Evolutionary conservation across 2,797 vertebrate genomes (phyloP).

Genomic region (Knipowitschia caucasica): DNA sequence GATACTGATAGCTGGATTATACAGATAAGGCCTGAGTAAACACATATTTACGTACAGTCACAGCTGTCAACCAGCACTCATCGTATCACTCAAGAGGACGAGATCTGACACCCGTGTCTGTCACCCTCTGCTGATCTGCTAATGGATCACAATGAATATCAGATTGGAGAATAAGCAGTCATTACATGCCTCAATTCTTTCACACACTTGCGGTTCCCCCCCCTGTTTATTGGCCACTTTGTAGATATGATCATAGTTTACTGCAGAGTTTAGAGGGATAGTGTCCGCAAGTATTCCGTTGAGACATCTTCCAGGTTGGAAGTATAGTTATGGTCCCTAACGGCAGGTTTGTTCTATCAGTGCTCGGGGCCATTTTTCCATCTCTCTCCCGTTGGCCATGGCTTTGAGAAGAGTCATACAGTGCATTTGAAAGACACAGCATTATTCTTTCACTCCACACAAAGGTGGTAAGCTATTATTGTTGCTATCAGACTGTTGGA

Average conservation of each 20-base stretch:
- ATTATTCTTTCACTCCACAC: no score
- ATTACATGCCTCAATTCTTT: constrained; percentile 38
- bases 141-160: constrained; percentile 58
- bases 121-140: constrained; percentile 47
- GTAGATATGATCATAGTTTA: constrained; percentile 8
- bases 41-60: constrained; percentile 33
- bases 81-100: constrained; percentile 55
- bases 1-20: constrained; percentile 37
- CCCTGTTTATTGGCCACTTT: constrained; percentile 24
- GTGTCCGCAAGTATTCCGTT: constrained; percentile 14
- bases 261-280: constrained; percentile 18
- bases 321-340: constrained; percentile 18
- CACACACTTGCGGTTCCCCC: constrained; percentile 34
- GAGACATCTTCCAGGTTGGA: constrained; percentile 7
- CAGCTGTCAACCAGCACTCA: constrained; percentile 15
- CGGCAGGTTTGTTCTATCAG: no score
- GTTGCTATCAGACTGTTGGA: no score
- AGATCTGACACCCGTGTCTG: constrained; percentile 61
- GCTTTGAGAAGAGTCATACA: no score
- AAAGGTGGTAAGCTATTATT: no score
- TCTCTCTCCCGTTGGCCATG: no score
- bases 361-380: no score
- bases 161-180: constrained; percentile 54
- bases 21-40: constrained; percentile 28
- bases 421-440: no score